These are phyloP conservation scores for Galeruca laticollis DNA, from an alignment of 2,888 invertebrate species.

Conservation along the genomic window DNA sequence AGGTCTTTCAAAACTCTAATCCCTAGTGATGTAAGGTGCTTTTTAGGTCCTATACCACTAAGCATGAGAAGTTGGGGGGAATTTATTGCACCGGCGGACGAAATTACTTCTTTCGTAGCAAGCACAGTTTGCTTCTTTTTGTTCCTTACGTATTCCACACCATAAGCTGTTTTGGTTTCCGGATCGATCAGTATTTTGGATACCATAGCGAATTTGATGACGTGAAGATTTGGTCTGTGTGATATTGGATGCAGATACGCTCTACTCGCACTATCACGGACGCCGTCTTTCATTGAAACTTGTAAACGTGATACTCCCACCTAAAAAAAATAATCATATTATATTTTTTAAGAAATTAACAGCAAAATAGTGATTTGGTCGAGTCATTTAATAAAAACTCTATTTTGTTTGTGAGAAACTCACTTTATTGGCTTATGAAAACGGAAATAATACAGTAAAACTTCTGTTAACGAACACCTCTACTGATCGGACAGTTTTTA, in stretches of 20 bases:
- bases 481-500: too few species aligned
- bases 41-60: slow-evolving; percentile 70
- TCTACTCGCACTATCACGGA: slow-evolving; percentile 67
- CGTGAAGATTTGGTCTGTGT: slow-evolving; percentile 68
- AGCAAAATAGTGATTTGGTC: too few species aligned
- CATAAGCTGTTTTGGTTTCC: slow-evolving; percentile 63
- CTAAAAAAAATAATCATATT: slow-evolving; percentile 53
- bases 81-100: slow-evolving; percentile 76
- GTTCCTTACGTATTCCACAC: slow-evolving; percentile 66
- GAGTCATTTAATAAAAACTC: too few species aligned
- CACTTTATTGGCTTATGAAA: too few species aligned
- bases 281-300: slow-evolving; percentile 68
- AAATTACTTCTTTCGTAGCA: slow-evolving; percentile 71
- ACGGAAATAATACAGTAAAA: too few species aligned
- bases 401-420: too few species aligned
- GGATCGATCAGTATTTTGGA: slow-evolving; percentile 66
- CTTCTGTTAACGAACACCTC: too few species aligned
- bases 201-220: slow-evolving; percentile 69
- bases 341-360: background rate
- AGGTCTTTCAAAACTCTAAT: slow-evolving; percentile 68
- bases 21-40: slow-evolving; percentile 61
- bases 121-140: slow-evolving; percentile 58
- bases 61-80: slow-evolving; percentile 85
- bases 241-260: slow-evolving; percentile 69
- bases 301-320: slow-evolving; percentile 70